These are phyloP conservation scores for Octomys mimax DNA, from an alignment of 2,797 vertebrate species.

Conservation along the genomic window DNA sequence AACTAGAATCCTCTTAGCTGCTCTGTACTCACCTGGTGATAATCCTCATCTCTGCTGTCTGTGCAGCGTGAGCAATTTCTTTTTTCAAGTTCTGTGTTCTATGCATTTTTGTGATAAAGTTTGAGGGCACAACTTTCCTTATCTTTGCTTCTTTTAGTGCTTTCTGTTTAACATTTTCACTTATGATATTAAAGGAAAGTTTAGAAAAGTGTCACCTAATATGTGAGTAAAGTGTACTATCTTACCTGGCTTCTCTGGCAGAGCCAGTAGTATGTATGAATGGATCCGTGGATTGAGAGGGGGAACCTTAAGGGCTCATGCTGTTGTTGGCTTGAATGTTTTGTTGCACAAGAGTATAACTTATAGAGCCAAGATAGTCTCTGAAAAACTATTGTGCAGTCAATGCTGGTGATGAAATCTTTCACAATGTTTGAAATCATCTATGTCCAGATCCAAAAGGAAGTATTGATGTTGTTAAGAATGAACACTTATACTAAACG, in stretches of 20 bases:
- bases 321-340: neutral
- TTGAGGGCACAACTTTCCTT: neutral
- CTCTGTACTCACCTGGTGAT: neutral
- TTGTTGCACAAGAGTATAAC: neutral
- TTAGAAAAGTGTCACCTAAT: neutral
- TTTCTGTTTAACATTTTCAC: neutral
- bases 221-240: neutral
- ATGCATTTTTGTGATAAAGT: neutral
- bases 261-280: neutral
- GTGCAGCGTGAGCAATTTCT: neutral
- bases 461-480: neutral
- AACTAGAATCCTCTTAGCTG: neutral
- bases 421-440: neutral
- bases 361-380: neutral
- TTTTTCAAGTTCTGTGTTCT: neutral
- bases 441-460: constrained; percentile 2
- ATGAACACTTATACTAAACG: neutral
- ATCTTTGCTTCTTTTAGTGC: neutral
- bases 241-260: neutral
- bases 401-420: constrained; percentile 2
- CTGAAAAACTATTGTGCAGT: neutral
- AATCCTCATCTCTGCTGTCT: neutral
- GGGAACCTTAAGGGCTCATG: neutral
- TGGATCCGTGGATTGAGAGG: neutral
- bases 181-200: neutral